phyloP scores from a whole-genome alignment of 1,140 invertebrate genomes.

The Gonioctena quinquepunctata region DNA sequence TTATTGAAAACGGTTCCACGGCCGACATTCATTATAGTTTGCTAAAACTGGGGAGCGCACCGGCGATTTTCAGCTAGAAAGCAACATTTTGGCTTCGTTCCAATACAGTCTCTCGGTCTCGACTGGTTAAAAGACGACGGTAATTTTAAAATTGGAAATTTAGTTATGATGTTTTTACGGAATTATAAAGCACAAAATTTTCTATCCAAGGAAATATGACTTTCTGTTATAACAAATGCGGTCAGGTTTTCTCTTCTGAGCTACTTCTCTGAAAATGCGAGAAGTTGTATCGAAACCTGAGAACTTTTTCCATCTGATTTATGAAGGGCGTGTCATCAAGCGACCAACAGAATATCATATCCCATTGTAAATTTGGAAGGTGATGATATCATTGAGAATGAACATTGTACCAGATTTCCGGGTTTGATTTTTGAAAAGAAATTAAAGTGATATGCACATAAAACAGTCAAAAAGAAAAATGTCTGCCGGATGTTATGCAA shows the following conservation, averaged over 20 bases:
- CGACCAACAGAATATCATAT: too few relatives aligned
- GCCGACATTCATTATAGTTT: conserved; percentile 19
- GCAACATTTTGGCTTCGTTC: conserved; percentile 30
- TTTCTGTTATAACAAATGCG: neutral
- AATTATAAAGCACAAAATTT: conserved; percentile 25
- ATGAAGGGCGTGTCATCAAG: too few relatives aligned
- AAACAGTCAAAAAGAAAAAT: too few relatives aligned
- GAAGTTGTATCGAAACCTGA: too few relatives aligned
- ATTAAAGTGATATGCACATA: too few relatives aligned
- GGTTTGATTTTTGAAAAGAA: too few relatives aligned
- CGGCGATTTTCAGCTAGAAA: conserved; percentile 28
- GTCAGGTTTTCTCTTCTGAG: neutral
- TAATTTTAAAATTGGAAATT: conserved; percentile 36
- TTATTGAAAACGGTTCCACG: conserved; percentile 23
- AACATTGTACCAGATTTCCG: too few relatives aligned
- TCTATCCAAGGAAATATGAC: conserved; percentile 15
- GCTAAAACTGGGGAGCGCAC: conserved; percentile 25
- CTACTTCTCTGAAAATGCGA: too few relatives aligned
- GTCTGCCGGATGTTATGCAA: too few relatives aligned
- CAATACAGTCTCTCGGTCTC: conserved; percentile 26
- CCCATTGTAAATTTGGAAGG: too few relatives aligned
- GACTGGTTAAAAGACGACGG: conserved; percentile 28
- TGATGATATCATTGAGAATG: too few relatives aligned
- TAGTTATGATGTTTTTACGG: conserved; percentile 30
- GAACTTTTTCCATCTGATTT: too few relatives aligned